Evolutionary conservation across 2,888 invertebrate species (phyloP), one percentile per base, ranked within the genome.

Genomic region (Cephalotes varians): DNA sequence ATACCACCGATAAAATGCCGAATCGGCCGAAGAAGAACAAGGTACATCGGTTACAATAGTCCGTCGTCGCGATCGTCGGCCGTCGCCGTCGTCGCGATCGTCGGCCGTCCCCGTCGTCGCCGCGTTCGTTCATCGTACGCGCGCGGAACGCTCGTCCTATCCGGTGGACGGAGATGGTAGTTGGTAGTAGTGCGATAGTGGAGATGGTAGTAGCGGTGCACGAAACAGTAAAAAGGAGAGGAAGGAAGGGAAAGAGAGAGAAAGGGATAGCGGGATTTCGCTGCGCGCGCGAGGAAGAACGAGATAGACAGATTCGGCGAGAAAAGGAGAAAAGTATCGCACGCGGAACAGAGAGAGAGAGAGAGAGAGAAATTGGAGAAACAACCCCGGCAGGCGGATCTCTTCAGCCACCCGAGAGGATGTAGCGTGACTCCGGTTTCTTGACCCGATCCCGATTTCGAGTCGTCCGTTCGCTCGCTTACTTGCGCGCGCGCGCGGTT

Each of bases 1-100:
- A 80, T 21, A 62, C 9, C 65, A 60, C 76, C 69, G 85, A 84
- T 65, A 85, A 76, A 73, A 89, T 88, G 94, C 93, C 94, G 79
- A 93, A 93, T 89, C 92, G 92, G 86, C 91, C 88, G 69, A 94
- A 92, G 90, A 94, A 94, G 89, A 93, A 94, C 86, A 94, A 94
- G 93, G 93, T 94, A 92, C 90, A 92, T 92, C 80, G 71, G 71
- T 84, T 74, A 84, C 85, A 85, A 71, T 87, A 86, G 81, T 51
- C 12, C 40, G 12, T 40, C 40, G 40, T 40, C 54, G 56, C 56
- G 58, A 28, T 77, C 72, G 64, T n/a, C 80, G 74, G 71, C 74
- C 12, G 31, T 21, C 7, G 44, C 44, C 34, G 18, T 73, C 74
- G 74, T 76, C n/a, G n/a, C n/a, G n/a, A n/a, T n/a, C n/a, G n/a